A percentile compares a stretch with the other conserved stretches of the same genome.
Evolutionary conservation across 2,113 vertebrate genomes (phyloP).

Genomic region (Chitala chitala): DNA sequence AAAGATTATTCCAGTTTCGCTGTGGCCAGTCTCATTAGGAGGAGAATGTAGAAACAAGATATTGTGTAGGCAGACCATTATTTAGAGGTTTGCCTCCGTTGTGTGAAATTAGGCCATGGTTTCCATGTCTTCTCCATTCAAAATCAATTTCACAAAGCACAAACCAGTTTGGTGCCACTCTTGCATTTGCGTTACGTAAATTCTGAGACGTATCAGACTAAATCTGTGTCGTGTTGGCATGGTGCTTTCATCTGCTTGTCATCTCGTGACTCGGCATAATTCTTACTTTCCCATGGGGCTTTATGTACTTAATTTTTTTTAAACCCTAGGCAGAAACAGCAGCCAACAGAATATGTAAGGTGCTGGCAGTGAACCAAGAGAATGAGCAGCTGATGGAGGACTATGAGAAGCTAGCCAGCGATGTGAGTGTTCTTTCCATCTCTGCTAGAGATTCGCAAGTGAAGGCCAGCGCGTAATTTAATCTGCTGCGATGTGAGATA

Average conservation of each 20-base stretch:
- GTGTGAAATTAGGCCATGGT: too few relatives aligned
- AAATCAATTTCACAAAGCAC: too few relatives aligned
- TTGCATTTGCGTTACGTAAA: background rate
- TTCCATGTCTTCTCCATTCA: too few relatives aligned
- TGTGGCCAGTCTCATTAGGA: too few relatives aligned
- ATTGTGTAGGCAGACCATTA: too few relatives aligned
- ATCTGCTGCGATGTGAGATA: too few relatives aligned
- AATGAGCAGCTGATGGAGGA: constrained; percentile 82
- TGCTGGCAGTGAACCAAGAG: constrained; percentile 79
- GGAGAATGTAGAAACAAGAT: too few relatives aligned
- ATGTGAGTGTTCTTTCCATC: constrained; percentile 55
- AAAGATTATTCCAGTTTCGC: too few relatives aligned
- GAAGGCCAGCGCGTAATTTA: too few relatives aligned
- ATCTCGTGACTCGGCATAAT: background rate
- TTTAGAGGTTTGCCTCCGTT: too few relatives aligned
- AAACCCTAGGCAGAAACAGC: constrained; percentile 72
- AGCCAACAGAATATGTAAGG: constrained; percentile 81
- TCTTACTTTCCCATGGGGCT: background rate
- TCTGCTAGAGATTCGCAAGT: too few relatives aligned
- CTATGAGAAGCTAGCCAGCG: constrained; percentile 78
- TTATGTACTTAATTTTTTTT: background rate
- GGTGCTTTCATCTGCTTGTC: background rate
- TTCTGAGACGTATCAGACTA: background rate
- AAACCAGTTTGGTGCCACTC: too few relatives aligned
- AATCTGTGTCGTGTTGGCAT: background rate